Percentiles rank a stretch among this genome's conserved stretches.
Conservation (phyloP, 1,140 invertebrate genomes). For the Nasonia vitripennis region DNA sequence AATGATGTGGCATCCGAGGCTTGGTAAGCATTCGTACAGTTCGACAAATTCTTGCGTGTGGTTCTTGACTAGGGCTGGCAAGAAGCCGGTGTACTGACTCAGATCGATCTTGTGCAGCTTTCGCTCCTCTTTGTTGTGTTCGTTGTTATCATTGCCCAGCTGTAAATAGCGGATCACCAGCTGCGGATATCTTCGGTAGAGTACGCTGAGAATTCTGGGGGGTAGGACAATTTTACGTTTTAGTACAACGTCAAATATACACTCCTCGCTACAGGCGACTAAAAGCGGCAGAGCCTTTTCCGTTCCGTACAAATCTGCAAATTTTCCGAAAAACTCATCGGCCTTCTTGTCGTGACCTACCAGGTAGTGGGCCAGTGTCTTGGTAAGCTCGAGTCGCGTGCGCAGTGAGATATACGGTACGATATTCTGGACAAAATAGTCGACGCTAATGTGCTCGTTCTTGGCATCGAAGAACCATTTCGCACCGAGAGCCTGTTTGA, state of each 20-base stretch:
- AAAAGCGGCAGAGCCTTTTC: slow-evolving; percentile 57
- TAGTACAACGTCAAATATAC: slow-evolving; percentile 49
- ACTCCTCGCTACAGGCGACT: slow-evolving; percentile 57
- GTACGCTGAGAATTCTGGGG: slow-evolving; percentile 34
- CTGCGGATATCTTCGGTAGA: slow-evolving; percentile 60
- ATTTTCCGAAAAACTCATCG: slow-evolving; percentile 55
- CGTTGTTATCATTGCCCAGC: slow-evolving; percentile 29
- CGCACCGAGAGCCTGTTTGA: slow-evolving; percentile 60
- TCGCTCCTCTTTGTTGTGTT: neutral
- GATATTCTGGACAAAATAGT: slow-evolving; percentile 59
- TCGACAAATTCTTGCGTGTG: slow-evolving; percentile 50
- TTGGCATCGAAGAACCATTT: slow-evolving; percentile 60
- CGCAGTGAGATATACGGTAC: slow-evolving; percentile 59
- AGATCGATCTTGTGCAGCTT: neutral
- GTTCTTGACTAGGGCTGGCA: slow-evolving; percentile 50
- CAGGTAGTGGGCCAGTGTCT: slow-evolving; percentile 53
- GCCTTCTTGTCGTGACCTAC: slow-evolving; percentile 45
- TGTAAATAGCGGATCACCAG: slow-evolving; percentile 63
- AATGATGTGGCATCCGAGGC: neutral
- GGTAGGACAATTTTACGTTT: slow-evolving; percentile 49
- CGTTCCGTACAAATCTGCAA: slow-evolving; percentile 52
- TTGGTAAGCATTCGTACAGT: slow-evolving; percentile 38
- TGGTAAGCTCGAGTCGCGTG: slow-evolving; percentile 60
- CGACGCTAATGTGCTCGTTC: slow-evolving; percentile 50
- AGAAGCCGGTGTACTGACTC: slow-evolving; percentile 19